Evolutionary conservation across 2,888 invertebrate genomes (phyloP).

Genomic region (Linnaemya vulpina): DNA sequence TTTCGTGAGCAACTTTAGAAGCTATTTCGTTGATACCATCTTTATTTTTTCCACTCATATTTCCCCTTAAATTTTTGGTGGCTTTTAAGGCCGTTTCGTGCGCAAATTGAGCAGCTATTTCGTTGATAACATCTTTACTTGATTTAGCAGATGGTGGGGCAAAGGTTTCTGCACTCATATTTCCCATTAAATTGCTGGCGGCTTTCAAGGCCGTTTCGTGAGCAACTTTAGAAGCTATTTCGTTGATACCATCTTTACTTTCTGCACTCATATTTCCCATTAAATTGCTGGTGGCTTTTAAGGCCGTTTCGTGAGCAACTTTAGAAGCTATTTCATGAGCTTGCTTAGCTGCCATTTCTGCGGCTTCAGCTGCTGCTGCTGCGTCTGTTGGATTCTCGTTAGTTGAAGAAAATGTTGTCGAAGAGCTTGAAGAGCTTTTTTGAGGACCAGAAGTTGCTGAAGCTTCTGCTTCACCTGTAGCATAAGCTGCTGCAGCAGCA

Average conservation of each 20-base stretch:
- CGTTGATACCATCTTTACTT: background rate
- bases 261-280: no score
- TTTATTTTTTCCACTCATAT: constrained; percentile 49
- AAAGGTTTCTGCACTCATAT: constrained; percentile 60
- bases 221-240: constrained; percentile 66
- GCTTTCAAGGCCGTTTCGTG: constrained; percentile 53
- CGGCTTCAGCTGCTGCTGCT: constrained; percentile 44
- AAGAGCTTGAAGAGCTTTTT: constrained; percentile 46
- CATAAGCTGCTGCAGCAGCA: constrained; percentile 45
- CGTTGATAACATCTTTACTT: background rate
- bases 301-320: no score
- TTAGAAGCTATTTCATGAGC: background rate
- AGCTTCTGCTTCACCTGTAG: constrained; percentile 54
- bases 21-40: constrained; percentile 69
- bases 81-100: no score
- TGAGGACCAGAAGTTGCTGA: constrained; percentile 7
- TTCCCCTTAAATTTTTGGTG: background rate
- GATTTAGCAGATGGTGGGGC: constrained; percentile 48
- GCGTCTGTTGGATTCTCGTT: background rate
- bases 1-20: constrained; percentile 58
- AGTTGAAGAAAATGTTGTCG: no score
- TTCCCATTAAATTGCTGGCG: constrained; percentile 18
- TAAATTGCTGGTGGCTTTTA: no score
- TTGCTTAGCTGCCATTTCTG: constrained; percentile 43
- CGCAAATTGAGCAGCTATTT: no score